Evolutionary conservation across 2,888 invertebrate species (phyloP).

Genomic region (Andricus quercusramuli): DNA sequence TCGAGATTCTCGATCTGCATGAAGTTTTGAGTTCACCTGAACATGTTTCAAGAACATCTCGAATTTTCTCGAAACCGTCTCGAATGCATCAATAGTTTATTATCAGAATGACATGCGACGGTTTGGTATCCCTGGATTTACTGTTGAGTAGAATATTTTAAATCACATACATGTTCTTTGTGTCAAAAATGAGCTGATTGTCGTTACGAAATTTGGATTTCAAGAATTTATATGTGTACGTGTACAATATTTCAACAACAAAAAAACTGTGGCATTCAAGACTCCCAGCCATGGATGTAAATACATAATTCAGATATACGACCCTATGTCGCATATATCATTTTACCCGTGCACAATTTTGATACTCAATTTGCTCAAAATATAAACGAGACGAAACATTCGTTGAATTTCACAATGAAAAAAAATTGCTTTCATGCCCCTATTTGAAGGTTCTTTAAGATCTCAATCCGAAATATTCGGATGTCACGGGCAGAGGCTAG

Average conservation of each 20-base stretch:
- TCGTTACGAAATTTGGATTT: slow-evolving; percentile 23
- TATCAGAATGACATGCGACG: too few relatives aligned
- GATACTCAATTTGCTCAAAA: slow-evolving; percentile 40
- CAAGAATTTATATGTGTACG: slow-evolving; percentile 17
- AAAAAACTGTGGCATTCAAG: slow-evolving; percentile 18
- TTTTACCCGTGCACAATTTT: slow-evolving; percentile 32
- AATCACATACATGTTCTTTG: slow-evolving; percentile 14
- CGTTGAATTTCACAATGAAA: slow-evolving; percentile 1
- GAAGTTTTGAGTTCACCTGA: too few relatives aligned
- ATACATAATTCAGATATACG: slow-evolving; percentile 4
- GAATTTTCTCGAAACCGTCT: too few relatives aligned
- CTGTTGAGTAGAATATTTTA: neutral
- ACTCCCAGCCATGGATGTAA: slow-evolving; percentile 17
- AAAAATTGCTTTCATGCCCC: neutral
- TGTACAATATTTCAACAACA: slow-evolving; percentile 2
- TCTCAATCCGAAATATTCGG: neutral
- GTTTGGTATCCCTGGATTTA: too few relatives aligned
- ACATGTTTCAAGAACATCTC: too few relatives aligned
- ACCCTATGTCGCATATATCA: neutral
- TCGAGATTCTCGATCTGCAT: too few relatives aligned
- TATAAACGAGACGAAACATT: slow-evolving; percentile 23
- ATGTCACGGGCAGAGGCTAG: neutral
- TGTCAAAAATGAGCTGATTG: slow-evolving; percentile 15
- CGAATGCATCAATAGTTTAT: too few relatives aligned
- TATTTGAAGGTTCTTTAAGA: neutral